phyloP scores from a whole-genome alignment of 2,888 invertebrate genomes.

The Epiblema foenella region DNA sequence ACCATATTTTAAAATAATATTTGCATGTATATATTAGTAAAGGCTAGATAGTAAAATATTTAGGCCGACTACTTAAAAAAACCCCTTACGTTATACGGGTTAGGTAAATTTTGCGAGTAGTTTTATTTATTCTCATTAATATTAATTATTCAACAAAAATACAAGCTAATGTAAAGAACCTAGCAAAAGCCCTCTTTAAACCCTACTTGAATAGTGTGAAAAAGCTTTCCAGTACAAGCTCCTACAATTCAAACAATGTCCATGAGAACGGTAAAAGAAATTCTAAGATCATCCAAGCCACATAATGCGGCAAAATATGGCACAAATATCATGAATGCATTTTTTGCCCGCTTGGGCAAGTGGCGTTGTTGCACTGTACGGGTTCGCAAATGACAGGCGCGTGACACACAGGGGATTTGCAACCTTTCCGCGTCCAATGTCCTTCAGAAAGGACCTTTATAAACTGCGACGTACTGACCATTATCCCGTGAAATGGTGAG shows the following conservation, averaged over 20 bases:
- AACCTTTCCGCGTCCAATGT: constrained; percentile 22
- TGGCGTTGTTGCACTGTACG: constrained; percentile 49
- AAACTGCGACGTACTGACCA: not conserved
- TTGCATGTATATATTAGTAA: no score
- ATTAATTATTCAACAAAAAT: not conserved
- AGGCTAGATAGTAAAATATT: no score
- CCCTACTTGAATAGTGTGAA: constrained; percentile 1
- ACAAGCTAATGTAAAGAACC: not conserved
- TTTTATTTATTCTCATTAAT: no score
- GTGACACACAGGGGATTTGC: constrained; percentile 44
- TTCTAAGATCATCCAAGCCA: constrained; percentile 12
- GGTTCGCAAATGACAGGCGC: constrained; percentile 53
- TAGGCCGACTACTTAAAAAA: no score
- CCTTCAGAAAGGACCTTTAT: constrained; percentile 13
- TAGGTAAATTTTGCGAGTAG: no score
- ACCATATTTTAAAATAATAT: no score
- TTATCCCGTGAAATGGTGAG: constrained; percentile 10
- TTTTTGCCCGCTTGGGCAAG: constrained; percentile 40
- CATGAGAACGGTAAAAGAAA: constrained; percentile 29
- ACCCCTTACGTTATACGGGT: no score
- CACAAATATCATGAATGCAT: constrained; percentile 38
- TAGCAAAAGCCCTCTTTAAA: not conserved
- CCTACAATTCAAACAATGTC: constrained; percentile 1
- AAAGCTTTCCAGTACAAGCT: not conserved
- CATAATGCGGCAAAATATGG: constrained; percentile 36